These are phyloP conservation scores for Hermatobates lingyangjiaoensis DNA, from an alignment of 1,140 invertebrate species.

Conservation along the genomic window DNA sequence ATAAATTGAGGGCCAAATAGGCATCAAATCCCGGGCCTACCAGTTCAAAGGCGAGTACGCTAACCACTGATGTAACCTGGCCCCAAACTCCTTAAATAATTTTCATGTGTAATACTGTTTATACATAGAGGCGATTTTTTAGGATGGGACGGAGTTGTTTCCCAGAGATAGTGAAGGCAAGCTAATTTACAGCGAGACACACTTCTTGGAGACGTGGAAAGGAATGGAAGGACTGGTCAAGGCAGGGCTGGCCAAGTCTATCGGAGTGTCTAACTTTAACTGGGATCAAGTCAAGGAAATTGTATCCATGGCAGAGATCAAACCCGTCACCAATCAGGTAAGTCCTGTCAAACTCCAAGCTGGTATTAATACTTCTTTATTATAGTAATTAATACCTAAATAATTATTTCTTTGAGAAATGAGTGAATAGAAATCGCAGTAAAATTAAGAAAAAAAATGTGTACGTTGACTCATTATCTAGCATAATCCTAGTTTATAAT, in stretches of 20 bases:
- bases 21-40: no score
- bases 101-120: no score
- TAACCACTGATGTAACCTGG: no score
- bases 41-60: no score
- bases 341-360: background rate
- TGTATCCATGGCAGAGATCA: conserved; percentile 42
- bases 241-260: conserved; percentile 48
- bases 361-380: background rate
- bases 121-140: no score
- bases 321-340: conserved; percentile 62
- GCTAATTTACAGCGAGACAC: conserved; percentile 36
- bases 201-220: conserved; percentile 81
- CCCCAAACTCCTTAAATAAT: no score
- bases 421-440: background rate
- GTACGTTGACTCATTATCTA: background rate
- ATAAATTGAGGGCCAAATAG: no score
- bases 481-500: background rate
- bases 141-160: conserved; percentile 36
- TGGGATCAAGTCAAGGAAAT: conserved; percentile 56
- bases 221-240: conserved; percentile 61
- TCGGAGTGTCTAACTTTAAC: conserved; percentile 87
- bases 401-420: no score
- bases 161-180: conserved; percentile 41
- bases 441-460: background rate
- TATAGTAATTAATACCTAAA: no score